phyloP scores from a whole-genome alignment of 1,140 invertebrate species.

The Microplitis demolitor region DNA sequence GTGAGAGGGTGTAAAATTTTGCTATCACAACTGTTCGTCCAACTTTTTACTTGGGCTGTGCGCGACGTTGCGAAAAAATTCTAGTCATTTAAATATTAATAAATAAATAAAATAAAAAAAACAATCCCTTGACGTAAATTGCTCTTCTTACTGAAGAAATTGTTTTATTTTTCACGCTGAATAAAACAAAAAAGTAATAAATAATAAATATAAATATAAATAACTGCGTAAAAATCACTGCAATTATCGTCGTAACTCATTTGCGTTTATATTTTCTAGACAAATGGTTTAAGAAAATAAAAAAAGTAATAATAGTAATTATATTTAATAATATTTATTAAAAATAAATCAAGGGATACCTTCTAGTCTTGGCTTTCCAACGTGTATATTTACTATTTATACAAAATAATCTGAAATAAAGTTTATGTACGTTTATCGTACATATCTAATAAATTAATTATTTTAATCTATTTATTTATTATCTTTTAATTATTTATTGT shows the following conservation, averaged over 20 bases:
- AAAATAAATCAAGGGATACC: slow-evolving; percentile 9
- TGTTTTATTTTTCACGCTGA: slow-evolving; percentile 15
- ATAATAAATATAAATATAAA: slow-evolving; percentile 17
- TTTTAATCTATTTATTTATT: background rate
- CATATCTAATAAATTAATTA: slow-evolving; percentile 22
- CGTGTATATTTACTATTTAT: slow-evolving; percentile 35
- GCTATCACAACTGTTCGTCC: slow-evolving; percentile 48
- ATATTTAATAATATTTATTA: background rate
- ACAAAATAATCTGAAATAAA: slow-evolving; percentile 34
- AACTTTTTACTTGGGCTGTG: slow-evolving; percentile 49
- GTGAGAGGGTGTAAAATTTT: slow-evolving; percentile 32
- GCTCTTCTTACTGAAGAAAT: background rate
- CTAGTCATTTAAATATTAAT: slow-evolving; percentile 35
- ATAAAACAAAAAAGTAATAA: slow-evolving; percentile 5
- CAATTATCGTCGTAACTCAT: background rate
- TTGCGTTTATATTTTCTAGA: background rate
- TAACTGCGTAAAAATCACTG: background rate
- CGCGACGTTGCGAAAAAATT: slow-evolving; percentile 41
- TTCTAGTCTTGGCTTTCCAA: slow-evolving; percentile 31
- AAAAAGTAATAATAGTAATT: background rate
- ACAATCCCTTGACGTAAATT: background rate
- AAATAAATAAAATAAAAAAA: slow-evolving; percentile 29
- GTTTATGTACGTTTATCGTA: slow-evolving; percentile 32
- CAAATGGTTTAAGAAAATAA: background rate
- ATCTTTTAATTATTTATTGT: background rate